Base-by-base conservation (phyloP, 2,888 invertebrate genomes). In the Archaeoteleia sp. region DNA sequence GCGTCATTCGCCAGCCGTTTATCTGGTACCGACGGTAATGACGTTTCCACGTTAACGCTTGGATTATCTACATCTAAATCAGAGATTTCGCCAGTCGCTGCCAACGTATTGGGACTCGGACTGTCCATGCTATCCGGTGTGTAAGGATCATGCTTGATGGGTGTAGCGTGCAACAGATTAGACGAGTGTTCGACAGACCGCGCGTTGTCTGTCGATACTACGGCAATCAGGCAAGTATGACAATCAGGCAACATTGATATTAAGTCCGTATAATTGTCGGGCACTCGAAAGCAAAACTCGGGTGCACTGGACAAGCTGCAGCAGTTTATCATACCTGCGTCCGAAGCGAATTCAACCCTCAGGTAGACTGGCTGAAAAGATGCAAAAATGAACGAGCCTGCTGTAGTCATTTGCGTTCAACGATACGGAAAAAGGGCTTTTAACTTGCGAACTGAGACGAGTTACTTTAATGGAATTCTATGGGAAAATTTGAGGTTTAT, bases 41-140 rank as follows among this genome's bases (percentile, higher is more conserved):
- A 20, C 32, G 51, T 49, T 42, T 65, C 49, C 15, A 45, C 40
- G n/a, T 37, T 13, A 7, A 54, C 68, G 54, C 63, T 76, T 13
- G 71, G 40, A 13, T 66, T 57, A 7, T 79, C 77, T 55, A 72
- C 29, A 45, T 74, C 77, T 57, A 76, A 2, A 34, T 79, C 78
- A 6, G 75, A 72, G 13, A 43, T 70, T 3, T 78, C 78, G 20
- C 72, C 71, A 43, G 71, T 54, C 23, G 74, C 67, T 23, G 67
- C 55, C 20, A 81, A 57, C 46, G 81, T 79, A 54, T 82, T 84
- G 42, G 93, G 93, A 35, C 92, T 91, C 75, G 90, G 92, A 13
- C 93, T 93, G 77, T 93, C 93, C 70, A 90, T 88, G 82, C 93
- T 93, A 78, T 94, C 94, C n/a, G 94, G 94, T 0, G 94, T 94